phyloP scores from a whole-genome alignment of 1,140 invertebrate species.

The Aphaenogaster rudis region DNA sequence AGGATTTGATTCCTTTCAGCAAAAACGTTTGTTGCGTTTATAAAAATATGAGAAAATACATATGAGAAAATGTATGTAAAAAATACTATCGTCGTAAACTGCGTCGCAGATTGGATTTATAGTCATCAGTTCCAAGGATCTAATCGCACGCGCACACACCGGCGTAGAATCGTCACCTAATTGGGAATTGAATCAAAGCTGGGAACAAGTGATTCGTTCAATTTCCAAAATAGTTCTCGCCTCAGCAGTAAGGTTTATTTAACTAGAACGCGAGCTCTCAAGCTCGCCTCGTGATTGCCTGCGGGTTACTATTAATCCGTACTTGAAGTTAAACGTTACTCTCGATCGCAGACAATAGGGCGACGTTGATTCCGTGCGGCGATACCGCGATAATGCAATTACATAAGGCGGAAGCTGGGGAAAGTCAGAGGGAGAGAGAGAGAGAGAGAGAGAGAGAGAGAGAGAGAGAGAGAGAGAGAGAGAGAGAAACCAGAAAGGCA shows the following conservation, averaged over 20 bases:
- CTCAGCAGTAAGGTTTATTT: background rate
- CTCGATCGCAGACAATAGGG: constrained; percentile 35
- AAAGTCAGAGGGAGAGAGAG: background rate
- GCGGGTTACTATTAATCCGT: constrained; percentile 37
- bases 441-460: background rate
- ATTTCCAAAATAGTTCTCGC: constrained; percentile 23
- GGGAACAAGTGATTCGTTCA: background rate
- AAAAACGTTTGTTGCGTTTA: background rate
- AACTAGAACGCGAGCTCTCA: background rate
- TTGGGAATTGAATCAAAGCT: constrained; percentile 7
- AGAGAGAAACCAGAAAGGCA: constrained; percentile 21
- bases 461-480: background rate
- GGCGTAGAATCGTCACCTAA: background rate
- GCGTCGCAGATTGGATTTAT: background rate
- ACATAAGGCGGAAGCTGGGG: constrained; percentile 26
- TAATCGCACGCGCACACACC: background rate
- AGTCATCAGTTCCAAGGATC: background rate
- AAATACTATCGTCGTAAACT: background rate
- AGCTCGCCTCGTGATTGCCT: constrained; percentile 21
- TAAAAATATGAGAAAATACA: background rate
- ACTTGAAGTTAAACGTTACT: constrained; percentile 35
- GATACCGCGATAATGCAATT: constrained; percentile 49
- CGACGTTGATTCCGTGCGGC: constrained; percentile 42
- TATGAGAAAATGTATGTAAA: background rate
- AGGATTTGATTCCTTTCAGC: background rate